Evolutionary conservation across 2,113 vertebrate genomes (phyloP), one percentile per base, ranked within the genome.

Genomic region (Vireo altiloquus): DNA sequence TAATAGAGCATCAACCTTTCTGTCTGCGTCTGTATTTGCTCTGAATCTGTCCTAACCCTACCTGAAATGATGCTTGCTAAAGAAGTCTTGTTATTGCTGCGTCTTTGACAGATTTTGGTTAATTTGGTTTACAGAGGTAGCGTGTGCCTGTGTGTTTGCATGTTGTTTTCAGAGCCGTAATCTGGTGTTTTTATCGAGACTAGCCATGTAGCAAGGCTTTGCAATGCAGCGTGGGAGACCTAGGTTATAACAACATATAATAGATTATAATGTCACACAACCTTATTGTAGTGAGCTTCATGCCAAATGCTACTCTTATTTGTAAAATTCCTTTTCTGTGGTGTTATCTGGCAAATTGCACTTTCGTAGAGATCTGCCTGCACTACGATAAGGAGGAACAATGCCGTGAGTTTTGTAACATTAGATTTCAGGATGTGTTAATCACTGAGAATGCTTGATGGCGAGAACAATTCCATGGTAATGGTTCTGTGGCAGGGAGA

Each of bases 1-100:
- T 92, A 96, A 96, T 70, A 87, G 93, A 97, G 78, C 92, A 84
- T 88, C 87, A 56, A 85, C 87, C 90, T 96, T 84, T 96, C 92
- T 56, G 80, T 89, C 87, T 72, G 66, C 1, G 14, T 96, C 61
- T 82, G 50, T 85, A 66, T 91, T 93, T 50, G 35, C 90, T 96
- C 82, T 89, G 74, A 90, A 82, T 72, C 91, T 95, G 92, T 92
- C 72, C 89, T 87, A 90, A 77, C 84, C 54, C 83, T 87, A 61
- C 53, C 20, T 10, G 49, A 79, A 47, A n/a, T 50, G 40, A 68
- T 63, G 81, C 83, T 87, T 89, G 81, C 46, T 19, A 40, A 82
- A 84, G 77, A 79, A 82, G 61, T 82, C 76, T 70, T 27, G 54
- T 57, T 94, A 57, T 31, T 89, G 84, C 87, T n/a, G 42, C 4